A percentile compares a stretch with the other conserved stretches of the same genome.
These are phyloP conservation scores for Lumbricus terrestris DNA, from an alignment of 2,888 invertebrate species.

Conservation along the genomic window DNA sequence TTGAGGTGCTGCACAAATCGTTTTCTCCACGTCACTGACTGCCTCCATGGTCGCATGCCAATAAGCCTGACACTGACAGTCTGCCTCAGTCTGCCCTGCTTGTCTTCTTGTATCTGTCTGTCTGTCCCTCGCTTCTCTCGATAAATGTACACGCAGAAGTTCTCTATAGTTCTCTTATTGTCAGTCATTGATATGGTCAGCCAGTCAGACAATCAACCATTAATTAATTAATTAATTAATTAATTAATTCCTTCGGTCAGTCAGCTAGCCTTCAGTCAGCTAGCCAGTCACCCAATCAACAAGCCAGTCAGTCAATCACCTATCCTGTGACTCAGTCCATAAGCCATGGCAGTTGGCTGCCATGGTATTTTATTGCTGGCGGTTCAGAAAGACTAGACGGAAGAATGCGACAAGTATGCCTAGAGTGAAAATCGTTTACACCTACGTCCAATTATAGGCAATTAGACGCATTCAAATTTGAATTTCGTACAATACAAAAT, in stretches of 20 bases:
- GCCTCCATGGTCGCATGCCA: too few species aligned
- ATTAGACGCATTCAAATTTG: not conserved
- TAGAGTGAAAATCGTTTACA: not conserved
- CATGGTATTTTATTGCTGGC: not conserved
- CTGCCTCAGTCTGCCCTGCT: too few species aligned
- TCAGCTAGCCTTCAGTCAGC: too few species aligned
- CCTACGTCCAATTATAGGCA: not conserved
- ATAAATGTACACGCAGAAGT: not conserved
- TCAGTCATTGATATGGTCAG: not conserved
- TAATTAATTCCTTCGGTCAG: not conserved
- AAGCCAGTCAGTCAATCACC: too few species aligned
- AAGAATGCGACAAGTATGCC: not conserved
- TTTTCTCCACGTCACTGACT: conserved; percentile 27
- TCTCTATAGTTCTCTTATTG: not conserved
- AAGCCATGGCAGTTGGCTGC: too few species aligned
- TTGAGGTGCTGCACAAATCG: too few species aligned
- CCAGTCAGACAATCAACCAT: not conserved
- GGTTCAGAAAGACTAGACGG: not conserved
- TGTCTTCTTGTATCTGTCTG: conserved; percentile 27
- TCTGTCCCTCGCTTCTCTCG: too few species aligned
- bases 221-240: not conserved
- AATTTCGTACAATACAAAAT: too few species aligned
- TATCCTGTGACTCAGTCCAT: too few species aligned
- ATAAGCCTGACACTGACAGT: too few species aligned
- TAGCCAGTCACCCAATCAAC: not conserved